These are phyloP conservation scores for Candidula unifasciata DNA, from an alignment of 2,888 invertebrate species.

Conservation along the genomic window DNA sequence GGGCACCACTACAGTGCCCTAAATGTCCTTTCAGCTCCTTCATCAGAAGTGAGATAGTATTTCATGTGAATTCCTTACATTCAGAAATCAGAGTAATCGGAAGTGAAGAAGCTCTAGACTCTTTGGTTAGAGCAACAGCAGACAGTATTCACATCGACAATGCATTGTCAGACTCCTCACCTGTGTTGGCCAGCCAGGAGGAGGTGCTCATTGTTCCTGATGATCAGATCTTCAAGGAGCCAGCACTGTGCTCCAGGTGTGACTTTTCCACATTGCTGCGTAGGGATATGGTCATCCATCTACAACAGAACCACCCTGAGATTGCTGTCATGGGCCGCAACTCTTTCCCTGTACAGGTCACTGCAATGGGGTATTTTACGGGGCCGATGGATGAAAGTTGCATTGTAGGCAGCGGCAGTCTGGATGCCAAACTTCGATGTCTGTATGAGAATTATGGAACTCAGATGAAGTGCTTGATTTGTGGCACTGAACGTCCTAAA, in stretches of 20 bases:
- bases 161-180: conserved; percentile 1
- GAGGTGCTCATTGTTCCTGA: conserved; percentile 57
- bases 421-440: conserved; percentile 56
- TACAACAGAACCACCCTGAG: conserved; percentile 56
- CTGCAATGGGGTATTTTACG: conserved; percentile 36
- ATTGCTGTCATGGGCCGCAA: conserved; percentile 57
- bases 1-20: conserved; percentile 61
- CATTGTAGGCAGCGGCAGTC: conserved; percentile 58
- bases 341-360: conserved; percentile 54
- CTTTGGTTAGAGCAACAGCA: conserved; percentile 32
- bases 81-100: conserved; percentile 55
- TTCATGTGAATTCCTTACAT: conserved; percentile 54
- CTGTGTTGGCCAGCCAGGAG: conserved; percentile 46
- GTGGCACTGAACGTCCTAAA: conserved; percentile 65
- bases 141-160: conserved; percentile 26
- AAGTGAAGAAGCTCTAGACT: conserved; percentile 50
- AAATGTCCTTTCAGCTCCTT: conserved; percentile 60
- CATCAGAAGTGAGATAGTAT: conserved; percentile 53
- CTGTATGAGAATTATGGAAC: conserved; percentile 58
- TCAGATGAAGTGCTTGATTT: conserved; percentile 64
- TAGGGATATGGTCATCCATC: conserved; percentile 55
- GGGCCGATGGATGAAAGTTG: conserved; percentile 53
- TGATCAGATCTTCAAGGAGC: conserved; percentile 55
- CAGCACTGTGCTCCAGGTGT: conserved; percentile 61
- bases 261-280: conserved; percentile 57